These are phyloP conservation scores for Atethmia centrago DNA, from an alignment of 2,888 invertebrate genomes.

Conservation along the genomic window DNA sequence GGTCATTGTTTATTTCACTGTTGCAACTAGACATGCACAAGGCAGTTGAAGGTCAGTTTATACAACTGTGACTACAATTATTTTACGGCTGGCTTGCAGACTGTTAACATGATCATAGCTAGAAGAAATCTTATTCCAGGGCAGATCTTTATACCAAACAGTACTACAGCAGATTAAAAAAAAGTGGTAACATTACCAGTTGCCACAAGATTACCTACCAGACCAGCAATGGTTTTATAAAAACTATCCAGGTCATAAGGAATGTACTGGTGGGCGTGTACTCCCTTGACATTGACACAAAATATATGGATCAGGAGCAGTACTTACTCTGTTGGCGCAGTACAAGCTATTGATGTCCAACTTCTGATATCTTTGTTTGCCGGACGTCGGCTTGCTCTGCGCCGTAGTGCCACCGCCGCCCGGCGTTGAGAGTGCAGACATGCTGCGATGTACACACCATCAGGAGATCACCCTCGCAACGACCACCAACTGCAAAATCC, in stretches of 20 bases:
- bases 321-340: constrained; percentile 95
- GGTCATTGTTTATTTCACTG: constrained; percentile 61
- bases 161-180: neutral
- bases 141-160: neutral
- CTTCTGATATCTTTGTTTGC: constrained; percentile 98
- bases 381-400: constrained; percentile 91
- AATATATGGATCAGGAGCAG: constrained; percentile 27
- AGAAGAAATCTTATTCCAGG: constrained; percentile 2
- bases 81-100: constrained; percentile 32
- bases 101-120: constrained; percentile 9
- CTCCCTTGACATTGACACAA: constrained; percentile 52
- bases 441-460: constrained; percentile 99
- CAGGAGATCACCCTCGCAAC: constrained; percentile 89
- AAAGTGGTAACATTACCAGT: neutral
- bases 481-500: constrained; percentile 88
- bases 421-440: constrained; percentile 98
- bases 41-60: constrained; percentile 68
- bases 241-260: constrained; percentile 23
- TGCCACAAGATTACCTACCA: neutral
- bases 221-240: neutral
- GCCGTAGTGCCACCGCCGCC: constrained; percentile 90
- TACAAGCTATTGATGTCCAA: constrained; percentile 99
- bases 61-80: constrained; percentile 64
- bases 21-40: constrained; percentile 59
- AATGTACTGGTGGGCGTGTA: constrained; percentile 56